Percentiles rank a stretch among this genome's conserved stretches.
phyloP scores from a whole-genome alignment of 2,797 vertebrate species.

The Ispidina picta region DNA sequence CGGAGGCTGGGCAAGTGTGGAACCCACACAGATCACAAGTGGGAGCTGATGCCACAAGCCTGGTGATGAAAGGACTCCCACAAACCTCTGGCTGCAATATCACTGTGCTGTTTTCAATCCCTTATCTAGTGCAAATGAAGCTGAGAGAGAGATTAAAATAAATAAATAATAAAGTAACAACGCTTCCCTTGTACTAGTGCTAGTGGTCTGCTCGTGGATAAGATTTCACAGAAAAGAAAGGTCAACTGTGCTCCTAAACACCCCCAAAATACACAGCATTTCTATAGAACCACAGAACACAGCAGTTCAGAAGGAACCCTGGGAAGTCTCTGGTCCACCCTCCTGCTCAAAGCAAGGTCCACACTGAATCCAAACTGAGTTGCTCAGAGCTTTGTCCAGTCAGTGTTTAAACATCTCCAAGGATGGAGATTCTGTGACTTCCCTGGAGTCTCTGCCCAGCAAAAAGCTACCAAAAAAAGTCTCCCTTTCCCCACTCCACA shows the following conservation, averaged over 20 bases:
- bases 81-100: not conserved
- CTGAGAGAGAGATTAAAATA: not conserved
- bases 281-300: not conserved
- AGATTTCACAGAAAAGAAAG: not conserved
- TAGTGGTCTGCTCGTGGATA: fast-evolving
- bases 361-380: not conserved
- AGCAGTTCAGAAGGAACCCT: not conserved
- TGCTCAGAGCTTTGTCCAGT: not conserved
- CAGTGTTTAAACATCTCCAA: not conserved
- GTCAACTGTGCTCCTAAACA: not conserved
- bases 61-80: not conserved
- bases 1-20: not conserved
- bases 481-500: no score
- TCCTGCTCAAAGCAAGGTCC: not conserved
- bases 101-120: not conserved
- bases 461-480: not conserved
- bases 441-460: not conserved
- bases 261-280: fast-evolving
- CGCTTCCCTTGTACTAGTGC: not conserved
- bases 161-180: not conserved
- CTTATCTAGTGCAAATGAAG: not conserved
- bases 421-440: fast-evolving
- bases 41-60: fast-evolving
- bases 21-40: not conserved
- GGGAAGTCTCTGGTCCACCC: not conserved